Evolutionary conservation across 2,888 invertebrate species (phyloP), one percentile per base, ranked within the genome.

Genomic region (Xylophagus ater): DNA sequence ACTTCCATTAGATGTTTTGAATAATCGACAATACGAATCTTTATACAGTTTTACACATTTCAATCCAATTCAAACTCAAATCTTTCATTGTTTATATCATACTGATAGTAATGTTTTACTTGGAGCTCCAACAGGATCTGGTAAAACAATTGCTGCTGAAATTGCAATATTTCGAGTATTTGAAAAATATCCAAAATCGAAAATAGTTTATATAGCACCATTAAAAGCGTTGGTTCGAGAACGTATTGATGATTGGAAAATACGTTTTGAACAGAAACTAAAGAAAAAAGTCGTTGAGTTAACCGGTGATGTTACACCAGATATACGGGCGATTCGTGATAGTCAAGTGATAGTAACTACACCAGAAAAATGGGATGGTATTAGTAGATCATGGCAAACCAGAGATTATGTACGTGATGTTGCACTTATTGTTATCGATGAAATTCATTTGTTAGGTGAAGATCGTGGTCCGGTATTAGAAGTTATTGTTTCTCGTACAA

Each of bases 291-390:
- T 98, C 0, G 87, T 97, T 0, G 98, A 99, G 65, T 69, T 99
- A 47, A 98, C 98, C 30, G 97, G 97, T 57, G 84, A 87, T 58
- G 81, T 86, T 1, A 81, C 86, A 1, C 92, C 92, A 0, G 87
- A 88, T 56, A 74, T 81, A 38, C 70, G 75, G 42, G 81, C 89
- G 0, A 89, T 99, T 42, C 74, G 79, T 1, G 74, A 67, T 35
- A 82, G 94, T 0, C 82, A 88, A 59, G 80, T 99, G 1, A 97
- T 99, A 49, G 92, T 99, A 1, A 98, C 98, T 0, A 99, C 98
- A 0, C 98, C 98, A 0, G 98, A 99, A 66, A 99, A 99, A 62
- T 99, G 98, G 98, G 98, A 99, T 65, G 97, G 97, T 37, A 89
- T 99, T 55, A 94, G 93, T 65, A 76, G 97, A 43, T 92, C 90